Evolutionary conservation across 2,888 invertebrate genomes (phyloP), one percentile per base, ranked within the genome.

Genomic region (Melikaiella ostensackeni): DNA sequence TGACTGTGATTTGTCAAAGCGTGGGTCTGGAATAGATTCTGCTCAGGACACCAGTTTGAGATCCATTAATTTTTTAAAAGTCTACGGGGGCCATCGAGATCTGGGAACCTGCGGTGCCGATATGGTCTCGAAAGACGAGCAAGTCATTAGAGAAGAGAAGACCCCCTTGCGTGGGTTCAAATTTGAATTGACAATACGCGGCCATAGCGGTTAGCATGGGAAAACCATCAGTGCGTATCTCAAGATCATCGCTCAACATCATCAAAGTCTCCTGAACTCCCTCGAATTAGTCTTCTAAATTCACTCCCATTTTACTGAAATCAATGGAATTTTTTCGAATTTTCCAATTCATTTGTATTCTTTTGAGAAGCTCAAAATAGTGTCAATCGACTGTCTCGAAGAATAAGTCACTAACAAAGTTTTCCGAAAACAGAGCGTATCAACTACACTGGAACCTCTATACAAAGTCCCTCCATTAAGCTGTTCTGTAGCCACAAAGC

Each of bases 181-280:
- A 76, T 76, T 62, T 75, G 79, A 79, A 75, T 61, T 75, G 76
- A 73, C 75, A 59, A 78, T 62, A 61, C 42, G 27, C 11, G 42
- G 64, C 24, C 24, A n/a, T n/a, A n/a, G n/a, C 27, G 27, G 50
- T 70, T 70, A 70, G 70, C 75, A 80, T 82, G 88, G 87, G 88
- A 87, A 86, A 83, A 83, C 79, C 85, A 86, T 85, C 84, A 86
- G 86, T 84, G 89, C 89, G 87, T 87, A 86, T 86, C 88, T 80
- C 79, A 74, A 80, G 84, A 83, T 80, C 82, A 85, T 84, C 85
- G 80, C 84, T 81, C 86, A 82, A 78, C 76, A 30, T 30, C 30
- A 30, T 30, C 30, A 30, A 30, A 30, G 30, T 30, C 30, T 30
- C 30, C 30, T 3, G 30, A 30, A 30, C 4, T 30, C 30, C 30